These are phyloP conservation scores for Colletes collaris DNA, from an alignment of 2,888 invertebrate genomes.

Conservation along the genomic window DNA sequence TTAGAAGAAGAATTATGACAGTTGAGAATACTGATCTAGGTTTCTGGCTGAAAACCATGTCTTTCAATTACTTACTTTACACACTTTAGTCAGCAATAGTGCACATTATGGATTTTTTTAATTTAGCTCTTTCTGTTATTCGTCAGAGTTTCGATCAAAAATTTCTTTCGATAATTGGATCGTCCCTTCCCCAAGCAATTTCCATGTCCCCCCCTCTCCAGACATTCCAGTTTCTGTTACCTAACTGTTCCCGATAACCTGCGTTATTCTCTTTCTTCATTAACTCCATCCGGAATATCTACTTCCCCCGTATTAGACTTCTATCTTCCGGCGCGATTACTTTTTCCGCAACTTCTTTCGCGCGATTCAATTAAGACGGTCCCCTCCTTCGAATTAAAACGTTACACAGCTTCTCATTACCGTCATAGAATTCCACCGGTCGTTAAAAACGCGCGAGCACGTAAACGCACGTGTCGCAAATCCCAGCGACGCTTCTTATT, in stretches of 20 bases:
- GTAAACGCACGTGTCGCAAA: no score
- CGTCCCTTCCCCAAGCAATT: constrained; percentile 18
- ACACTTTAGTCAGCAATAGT: constrained; percentile 12
- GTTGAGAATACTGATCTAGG: no score
- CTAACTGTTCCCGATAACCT: not conserved
- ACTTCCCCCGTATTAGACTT: constrained; percentile 31
- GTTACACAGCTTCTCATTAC: no score
- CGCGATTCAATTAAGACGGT: no score
- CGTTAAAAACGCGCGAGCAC: no score
- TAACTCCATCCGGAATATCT: not conserved
- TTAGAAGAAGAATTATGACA: no score
- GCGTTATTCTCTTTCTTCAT: not conserved
- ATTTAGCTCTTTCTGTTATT: not conserved
- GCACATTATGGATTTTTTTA: not conserved
- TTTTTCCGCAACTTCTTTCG: constrained; percentile 8
- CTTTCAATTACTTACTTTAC: no score
- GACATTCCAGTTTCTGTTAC: no score
- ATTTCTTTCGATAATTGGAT: constrained; percentile 30
- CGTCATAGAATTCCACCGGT: no score
- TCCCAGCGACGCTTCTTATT: not conserved
- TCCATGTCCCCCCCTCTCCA: not conserved
- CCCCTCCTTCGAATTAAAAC: no score
- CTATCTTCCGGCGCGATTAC: constrained; percentile 40
- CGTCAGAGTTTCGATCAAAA: not conserved
- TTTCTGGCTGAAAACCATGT: no score